Evolutionary conservation across 2,888 invertebrate species (phyloP), one percentile per base, ranked within the genome.

Genomic region (Cosmopolites sordidus): DNA sequence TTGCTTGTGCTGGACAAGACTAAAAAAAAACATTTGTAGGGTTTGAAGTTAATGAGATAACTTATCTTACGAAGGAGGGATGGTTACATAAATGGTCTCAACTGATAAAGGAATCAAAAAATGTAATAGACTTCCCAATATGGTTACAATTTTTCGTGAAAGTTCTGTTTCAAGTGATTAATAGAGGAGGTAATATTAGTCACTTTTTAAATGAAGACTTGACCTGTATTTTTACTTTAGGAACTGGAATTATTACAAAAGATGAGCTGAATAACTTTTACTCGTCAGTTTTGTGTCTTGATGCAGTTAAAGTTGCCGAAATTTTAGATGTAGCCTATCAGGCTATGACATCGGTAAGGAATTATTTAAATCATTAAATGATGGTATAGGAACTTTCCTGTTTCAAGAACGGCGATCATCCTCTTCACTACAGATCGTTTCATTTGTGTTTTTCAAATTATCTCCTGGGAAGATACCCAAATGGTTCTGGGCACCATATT

Each of bases 401-500:
- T 14, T 43, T 22, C 22, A 76, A 87, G 87, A 85, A 84, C 68
- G 84, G 83, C 54, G 84, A 83, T 66, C 78, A 84, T 61, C 80
- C 79, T 58, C 73, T 87, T 51, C 81, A 81, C 66, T 86, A 82
- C 73, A 77, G 79, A 22, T 81, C 84, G n/a, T 87, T 81, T 75
- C 80, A 84, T 54, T 79, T 86, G 64, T 84, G 84, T 69, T 87
- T 85, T 71, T 82, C 85, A 41, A 87, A 87, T 72, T 87, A 86
- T 78, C 75, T 87, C 59, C 78, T 87, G 71, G 87, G 85, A 2
- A 81, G 84, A 67, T 83, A 83, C 64, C 87, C 87, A 3, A 86
- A 87, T 67, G 87, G 87, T 0, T 86, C 86, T 0, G 87, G 87
- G 0, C 86, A 87, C 64, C 86, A 83, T 78, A 79, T 87, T 43